These are phyloP conservation scores for Mormoops blainvillei DNA, from an alignment of 2,113 vertebrate genomes.

Conservation along the genomic window DNA sequence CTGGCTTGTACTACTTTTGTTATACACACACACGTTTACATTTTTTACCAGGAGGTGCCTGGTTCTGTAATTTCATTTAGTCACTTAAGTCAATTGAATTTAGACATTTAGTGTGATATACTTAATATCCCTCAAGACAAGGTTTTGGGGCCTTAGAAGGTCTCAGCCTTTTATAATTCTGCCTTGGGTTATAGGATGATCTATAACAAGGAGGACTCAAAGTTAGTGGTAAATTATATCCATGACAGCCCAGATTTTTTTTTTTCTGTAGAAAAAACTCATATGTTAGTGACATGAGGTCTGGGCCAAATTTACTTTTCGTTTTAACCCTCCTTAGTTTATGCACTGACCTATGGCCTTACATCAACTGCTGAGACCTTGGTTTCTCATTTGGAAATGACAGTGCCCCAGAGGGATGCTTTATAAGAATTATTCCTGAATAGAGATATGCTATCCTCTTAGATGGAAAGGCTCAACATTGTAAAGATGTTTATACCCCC, in stretches of 20 bases:
- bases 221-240: background rate
- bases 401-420: background rate
- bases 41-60: background rate
- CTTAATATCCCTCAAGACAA: background rate
- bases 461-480: background rate
- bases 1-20: background rate
- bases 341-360: background rate
- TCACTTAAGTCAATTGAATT: background rate
- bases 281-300: background rate
- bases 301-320: constrained; percentile 3
- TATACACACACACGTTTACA: background rate
- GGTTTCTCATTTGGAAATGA: background rate
- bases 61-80: background rate
- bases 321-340: background rate
- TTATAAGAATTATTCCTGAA: background rate
- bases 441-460: background rate
- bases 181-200: background rate
- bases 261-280: background rate
- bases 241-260: background rate
- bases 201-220: background rate
- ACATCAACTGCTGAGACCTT: background rate
- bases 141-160: background rate
- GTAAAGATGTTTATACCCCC: background rate
- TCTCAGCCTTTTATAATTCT: background rate
- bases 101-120: background rate